Evolutionary conservation across 2,888 invertebrate species (phyloP), one percentile per base, ranked within the genome.

Genomic region (Melipona bicolor): DNA sequence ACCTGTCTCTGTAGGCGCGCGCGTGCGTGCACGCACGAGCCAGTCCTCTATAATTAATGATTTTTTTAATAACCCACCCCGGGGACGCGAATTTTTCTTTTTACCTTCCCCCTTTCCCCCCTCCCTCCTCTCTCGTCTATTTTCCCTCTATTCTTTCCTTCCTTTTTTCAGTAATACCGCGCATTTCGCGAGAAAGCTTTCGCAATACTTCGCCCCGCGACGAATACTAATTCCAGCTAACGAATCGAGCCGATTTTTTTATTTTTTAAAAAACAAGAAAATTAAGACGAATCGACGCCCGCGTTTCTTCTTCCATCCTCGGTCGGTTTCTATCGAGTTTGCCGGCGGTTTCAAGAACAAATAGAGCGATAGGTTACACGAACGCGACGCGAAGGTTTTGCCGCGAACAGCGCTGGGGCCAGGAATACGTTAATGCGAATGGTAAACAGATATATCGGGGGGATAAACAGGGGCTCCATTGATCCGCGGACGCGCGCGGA

Each of bases 21-120:
- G 56, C 24, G 21, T 21, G 32, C 19, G 36, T 49, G 21, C 59
- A 74, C 82, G 67, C 80, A 61, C 32, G 71, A 71, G 61, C 72
- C 17, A 36, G 24, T 67, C 61, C 68, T 62, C 67, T 72, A 72
- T 83, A 83, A 83, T 83, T 83, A 83, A 83, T 81, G 81, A 83
- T 83, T 81, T 81, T 80, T 83, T 78, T 62, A 80, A 81, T 76
- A 71, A 70, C n/a, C 68, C 17, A 11, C 49, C 21, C 21, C 27
- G 36, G 50, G 36, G 11, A 72, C n/a, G 24, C 27, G 9, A 27
- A 52, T 49, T 19, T 56, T 11, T 27, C 24, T 24, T 24, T 15
- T 9, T n/a, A 4, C 24, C 19, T 32, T 3, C 2, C 4, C 50
- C 32, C 4, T 32, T 4, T 11, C 13, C 17, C 13, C 24, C 6